Percentiles rank a stretch among this genome's conserved stretches.
Conservation (phyloP, 2,888 invertebrate genomes). For the Acrobasis suavella region DNA sequence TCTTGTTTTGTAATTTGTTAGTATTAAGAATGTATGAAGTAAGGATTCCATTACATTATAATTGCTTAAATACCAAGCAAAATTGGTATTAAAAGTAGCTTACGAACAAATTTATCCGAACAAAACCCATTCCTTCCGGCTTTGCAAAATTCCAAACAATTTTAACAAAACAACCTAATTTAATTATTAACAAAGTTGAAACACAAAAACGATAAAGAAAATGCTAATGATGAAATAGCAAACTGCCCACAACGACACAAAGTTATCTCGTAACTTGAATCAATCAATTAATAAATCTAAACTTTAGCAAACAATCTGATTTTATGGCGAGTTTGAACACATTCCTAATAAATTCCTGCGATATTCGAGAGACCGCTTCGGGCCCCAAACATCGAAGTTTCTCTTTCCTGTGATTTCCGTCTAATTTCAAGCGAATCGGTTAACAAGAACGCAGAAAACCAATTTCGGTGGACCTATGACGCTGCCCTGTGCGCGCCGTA, state of each 20-base stretch:
- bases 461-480: constrained; percentile 30
- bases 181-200: constrained; percentile 12
- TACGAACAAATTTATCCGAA: constrained; percentile 1
- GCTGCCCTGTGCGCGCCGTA: constrained; percentile 7
- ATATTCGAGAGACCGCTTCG: constrained; percentile 20
- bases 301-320: constrained; percentile 9
- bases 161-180: constrained; percentile 10
- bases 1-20: too few species aligned
- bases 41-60: not conserved
- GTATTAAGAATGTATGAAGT: too few species aligned
- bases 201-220: constrained; percentile 11
- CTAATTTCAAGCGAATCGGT: constrained; percentile 49
- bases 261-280: not conserved
- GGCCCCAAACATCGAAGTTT: constrained; percentile 43
- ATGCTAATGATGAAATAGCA: constrained; percentile 15
- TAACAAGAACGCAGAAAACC: constrained; percentile 40
- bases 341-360: constrained; percentile 19
- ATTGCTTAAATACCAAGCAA: not conserved
- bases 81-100: not conserved
- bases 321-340: constrained; percentile 11
- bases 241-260: not conserved
- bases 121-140: constrained; percentile 8
- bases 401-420: constrained; percentile 44
- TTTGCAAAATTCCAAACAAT: constrained; percentile 6
- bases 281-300: constrained; percentile 9